Percentiles rank a stretch among this genome's conserved stretches.
Evolutionary conservation across 1,140 invertebrate genomes (phyloP).

Genomic region (Leptinotarsa lineolata): DNA sequence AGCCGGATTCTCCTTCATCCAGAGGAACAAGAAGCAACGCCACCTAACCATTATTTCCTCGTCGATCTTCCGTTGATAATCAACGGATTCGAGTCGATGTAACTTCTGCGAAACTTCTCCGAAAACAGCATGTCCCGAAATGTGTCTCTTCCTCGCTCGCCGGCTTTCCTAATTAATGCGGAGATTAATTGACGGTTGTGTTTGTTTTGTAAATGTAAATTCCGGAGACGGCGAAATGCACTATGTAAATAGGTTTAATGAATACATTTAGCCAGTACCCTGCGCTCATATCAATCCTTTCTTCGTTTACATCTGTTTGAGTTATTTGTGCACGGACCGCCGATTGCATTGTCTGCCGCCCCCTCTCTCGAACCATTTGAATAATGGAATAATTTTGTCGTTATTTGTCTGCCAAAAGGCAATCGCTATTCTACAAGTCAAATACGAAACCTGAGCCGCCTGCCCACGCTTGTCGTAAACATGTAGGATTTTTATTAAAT

Average conservation of each 20-base stretch:
- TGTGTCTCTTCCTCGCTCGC: not conserved
- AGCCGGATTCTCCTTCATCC: not conserved
- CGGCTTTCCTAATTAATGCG: constrained; percentile 38
- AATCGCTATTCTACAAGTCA: constrained; percentile 44
- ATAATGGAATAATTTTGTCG: constrained; percentile 45
- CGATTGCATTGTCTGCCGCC: constrained; percentile 38
- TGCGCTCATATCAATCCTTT: constrained; percentile 45
- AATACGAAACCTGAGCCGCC: constrained; percentile 24
- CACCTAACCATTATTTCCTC: not conserved
- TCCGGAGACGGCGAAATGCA: constrained; percentile 31
- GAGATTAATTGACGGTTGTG: constrained; percentile 43
- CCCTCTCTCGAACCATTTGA: constrained; percentile 30
- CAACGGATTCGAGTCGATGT: not conserved
- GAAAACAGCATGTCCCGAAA: not conserved
- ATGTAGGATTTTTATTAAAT: constrained; percentile 26
- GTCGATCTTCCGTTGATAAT: not conserved
- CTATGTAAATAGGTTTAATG: constrained; percentile 48
- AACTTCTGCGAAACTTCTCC: not conserved
- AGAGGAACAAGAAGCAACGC: not conserved
- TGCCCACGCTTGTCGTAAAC: constrained; percentile 19
- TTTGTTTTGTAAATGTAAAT: constrained; percentile 45
- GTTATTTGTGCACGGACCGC: constrained; percentile 40
- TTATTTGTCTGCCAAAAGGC: constrained; percentile 45
- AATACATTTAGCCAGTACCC: constrained; percentile 45
- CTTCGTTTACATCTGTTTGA: constrained; percentile 48